phyloP scores from a whole-genome alignment of 2,888 invertebrate species.

The Scaptomyza caliginosa region DNA sequence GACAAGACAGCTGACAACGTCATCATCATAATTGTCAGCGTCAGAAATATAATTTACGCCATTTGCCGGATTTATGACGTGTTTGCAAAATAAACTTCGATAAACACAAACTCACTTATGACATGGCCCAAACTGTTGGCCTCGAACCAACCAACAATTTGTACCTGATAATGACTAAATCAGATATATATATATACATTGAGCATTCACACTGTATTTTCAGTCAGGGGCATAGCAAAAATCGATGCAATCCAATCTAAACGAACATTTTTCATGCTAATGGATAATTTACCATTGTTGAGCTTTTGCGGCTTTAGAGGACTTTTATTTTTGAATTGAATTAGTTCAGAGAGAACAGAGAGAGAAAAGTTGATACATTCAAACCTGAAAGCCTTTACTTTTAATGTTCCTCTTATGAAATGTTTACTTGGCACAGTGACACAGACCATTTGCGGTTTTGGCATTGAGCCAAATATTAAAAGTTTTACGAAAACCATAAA shows the following conservation, averaged over 20 bases:
- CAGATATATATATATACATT: background rate
- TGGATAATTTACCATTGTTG: constrained; percentile 32
- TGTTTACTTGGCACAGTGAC: constrained; percentile 39
- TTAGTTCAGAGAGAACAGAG: too few relatives aligned
- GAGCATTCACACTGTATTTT: constrained; percentile 3
- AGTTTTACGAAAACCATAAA: background rate
- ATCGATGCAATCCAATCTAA: constrained; percentile 38
- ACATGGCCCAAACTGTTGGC: constrained; percentile 1
- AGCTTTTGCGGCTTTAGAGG: background rate
- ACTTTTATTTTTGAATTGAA: background rate
- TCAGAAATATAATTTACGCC: constrained; percentile 45
- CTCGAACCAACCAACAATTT: background rate
- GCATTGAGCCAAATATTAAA: constrained; percentile 45
- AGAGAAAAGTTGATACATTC: background rate
- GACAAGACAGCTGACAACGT: constrained; percentile 56
- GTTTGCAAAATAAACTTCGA: constrained; percentile 7
- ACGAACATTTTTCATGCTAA: constrained; percentile 38
- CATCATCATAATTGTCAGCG: constrained; percentile 34
- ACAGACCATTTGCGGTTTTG: constrained; percentile 50
- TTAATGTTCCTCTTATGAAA: constrained; percentile 24
- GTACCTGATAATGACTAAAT: background rate
- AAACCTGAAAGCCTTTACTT: background rate
- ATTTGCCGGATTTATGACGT: constrained; percentile 53
- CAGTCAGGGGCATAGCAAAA: constrained; percentile 25
- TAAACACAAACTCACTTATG: constrained; percentile 3